Evolutionary conservation across 2,797 vertebrate species (phyloP), one percentile per base, ranked within the genome.

Genomic region (Sebastes steindachneri): DNA sequence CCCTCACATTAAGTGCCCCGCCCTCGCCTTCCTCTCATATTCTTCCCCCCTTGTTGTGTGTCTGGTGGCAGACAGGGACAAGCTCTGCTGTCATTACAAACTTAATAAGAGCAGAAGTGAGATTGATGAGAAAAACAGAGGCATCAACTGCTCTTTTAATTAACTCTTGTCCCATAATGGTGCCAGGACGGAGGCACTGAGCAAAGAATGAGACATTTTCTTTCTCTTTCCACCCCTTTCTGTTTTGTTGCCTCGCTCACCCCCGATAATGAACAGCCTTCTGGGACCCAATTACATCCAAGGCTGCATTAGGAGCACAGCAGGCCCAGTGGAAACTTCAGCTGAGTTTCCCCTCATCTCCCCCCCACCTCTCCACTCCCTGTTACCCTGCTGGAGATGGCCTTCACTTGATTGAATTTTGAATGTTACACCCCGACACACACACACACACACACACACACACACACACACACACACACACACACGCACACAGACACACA

Each of bases 261-360:
- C 91, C 86, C 83, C 78, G 85, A 94, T 96, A 96, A 96, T 95
- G 95, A 96, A 96, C 93, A 93, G 94, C 93, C 96, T 94, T 95
- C 93, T 95, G 95, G 95, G 96, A 96, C 91, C 94, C 95, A 96
- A 96, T 96, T 96, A 96, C 94, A 94, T 92, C 93, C 93, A 94
- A 94, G 95, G 93, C 95, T 95, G 93, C 93, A 95, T 94, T 94
- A 94, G 93, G 92, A 92, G 93, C 90, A 73, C 92, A 94, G 92
- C 90, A 78, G 93, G 91, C 88, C 94, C 89, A 88, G 85, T 95
- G 93, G 90, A 95, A 95, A 95, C 95, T 92, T 92, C 93, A 93
- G 92, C 91, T 88, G 92, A 93, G 91, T 92, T 89, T 83, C 84
- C 86, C 86, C 88, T 80, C 89, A 70, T 65, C 86, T 57, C 68